Percentiles rank a stretch among this genome's conserved stretches.
Evolutionary conservation across 2,113 vertebrate species (phyloP).

Genomic region (Trogon melanurus): DNA sequence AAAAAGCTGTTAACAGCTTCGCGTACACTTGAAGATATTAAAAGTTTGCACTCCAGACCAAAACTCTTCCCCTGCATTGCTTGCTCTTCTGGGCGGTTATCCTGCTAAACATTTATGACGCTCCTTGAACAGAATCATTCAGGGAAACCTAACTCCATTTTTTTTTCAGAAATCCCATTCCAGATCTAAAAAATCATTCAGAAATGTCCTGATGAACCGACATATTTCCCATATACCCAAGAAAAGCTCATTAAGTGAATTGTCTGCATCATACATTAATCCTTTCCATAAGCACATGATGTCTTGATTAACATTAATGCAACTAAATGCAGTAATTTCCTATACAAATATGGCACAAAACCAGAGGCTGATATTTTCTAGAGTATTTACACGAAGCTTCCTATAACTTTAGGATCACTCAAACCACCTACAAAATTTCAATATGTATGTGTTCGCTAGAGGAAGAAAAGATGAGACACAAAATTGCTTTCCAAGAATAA

Average conservation of each 20-base stretch:
- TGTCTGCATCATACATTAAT: not conserved
- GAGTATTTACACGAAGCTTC: not conserved
- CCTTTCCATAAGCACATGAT: not conserved
- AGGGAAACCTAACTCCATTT: not conserved
- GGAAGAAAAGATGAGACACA: not conserved
- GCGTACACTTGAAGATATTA: not conserved
- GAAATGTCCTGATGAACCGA: not conserved
- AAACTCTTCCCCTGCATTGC: not conserved
- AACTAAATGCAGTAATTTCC: not conserved
- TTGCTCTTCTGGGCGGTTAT: not conserved
- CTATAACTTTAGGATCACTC: not conserved
- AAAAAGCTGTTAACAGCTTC: not conserved
- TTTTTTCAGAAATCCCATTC: not conserved
- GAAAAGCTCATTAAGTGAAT: not conserved
- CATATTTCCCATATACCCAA: not conserved
- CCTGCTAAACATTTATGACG: not conserved
- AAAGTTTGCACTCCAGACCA: not conserved
- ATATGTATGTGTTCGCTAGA: not conserved
- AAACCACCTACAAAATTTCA: not conserved
- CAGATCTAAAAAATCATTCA: not conserved
- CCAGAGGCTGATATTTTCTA: not conserved
- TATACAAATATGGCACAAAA: not conserved
- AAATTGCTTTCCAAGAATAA: not conserved
- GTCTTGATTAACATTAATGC: not conserved
- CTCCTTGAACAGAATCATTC: not conserved